Evolutionary conservation across 92 coral and sea anemone species (phyloP).

Genomic region (Desmophyllum pertusum): DNA sequence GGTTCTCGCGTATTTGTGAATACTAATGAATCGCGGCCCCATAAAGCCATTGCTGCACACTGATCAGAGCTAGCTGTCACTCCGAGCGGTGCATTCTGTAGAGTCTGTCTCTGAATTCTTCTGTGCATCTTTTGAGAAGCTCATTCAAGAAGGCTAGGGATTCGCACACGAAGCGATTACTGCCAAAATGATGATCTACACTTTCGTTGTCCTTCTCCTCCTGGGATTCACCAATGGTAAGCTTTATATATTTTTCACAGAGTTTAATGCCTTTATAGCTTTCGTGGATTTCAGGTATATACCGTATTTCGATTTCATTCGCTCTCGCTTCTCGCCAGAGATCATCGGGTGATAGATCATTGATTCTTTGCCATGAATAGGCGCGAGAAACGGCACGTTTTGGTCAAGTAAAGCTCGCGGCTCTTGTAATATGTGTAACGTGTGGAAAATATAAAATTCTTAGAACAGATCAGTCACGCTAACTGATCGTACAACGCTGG

Average conservation of each 20-base stretch:
- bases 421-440: too few species aligned
- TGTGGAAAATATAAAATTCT: not conserved
- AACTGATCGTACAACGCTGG: not conserved
- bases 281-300: not conserved
- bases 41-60: conserved; percentile 9
- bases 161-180: conserved; percentile 1
- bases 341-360: not conserved
- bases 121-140: not conserved
- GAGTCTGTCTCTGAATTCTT: not conserved
- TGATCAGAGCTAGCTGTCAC: not conserved
- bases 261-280: too few species aligned
- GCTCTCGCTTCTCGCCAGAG: not conserved
- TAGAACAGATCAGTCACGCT: not conserved
- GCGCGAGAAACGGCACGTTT: not conserved
- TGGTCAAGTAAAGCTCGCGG: not conserved
- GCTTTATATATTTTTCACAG: not conserved
- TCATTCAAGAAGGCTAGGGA: conserved; percentile 32
- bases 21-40: conserved; percentile 19
- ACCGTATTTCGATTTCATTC: not conserved
- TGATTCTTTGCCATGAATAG: not conserved
- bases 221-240: conserved; percentile 35
- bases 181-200: conserved; percentile 7
- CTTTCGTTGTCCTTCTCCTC: not conserved
- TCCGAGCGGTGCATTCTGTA: conserved; percentile 13
- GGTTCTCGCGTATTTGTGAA: conserved; percentile 18